Conservation (phyloP, 2,113 vertebrate species). For the Chaetodon auriga region DNA sequence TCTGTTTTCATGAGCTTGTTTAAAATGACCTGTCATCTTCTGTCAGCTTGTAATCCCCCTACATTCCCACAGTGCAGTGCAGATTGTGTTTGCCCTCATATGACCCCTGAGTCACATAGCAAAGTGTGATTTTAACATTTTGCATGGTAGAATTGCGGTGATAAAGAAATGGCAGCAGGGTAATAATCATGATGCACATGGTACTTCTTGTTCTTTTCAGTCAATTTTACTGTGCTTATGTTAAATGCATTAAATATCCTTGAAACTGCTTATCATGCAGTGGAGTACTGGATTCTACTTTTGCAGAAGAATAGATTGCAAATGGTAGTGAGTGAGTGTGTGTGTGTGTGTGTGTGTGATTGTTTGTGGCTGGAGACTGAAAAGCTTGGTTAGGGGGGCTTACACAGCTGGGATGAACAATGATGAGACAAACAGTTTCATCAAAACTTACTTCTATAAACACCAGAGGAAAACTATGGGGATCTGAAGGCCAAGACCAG, state of each 20-base stretch:
- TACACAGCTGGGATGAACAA: constrained; percentile 37
- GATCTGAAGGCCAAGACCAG: constrained; percentile 46
- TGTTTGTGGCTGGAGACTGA: background rate
- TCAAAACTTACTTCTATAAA: constrained; percentile 61
- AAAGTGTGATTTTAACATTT: constrained; percentile 2
- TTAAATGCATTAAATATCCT: background rate
- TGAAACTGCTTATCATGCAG: background rate
- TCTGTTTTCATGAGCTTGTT: constrained; percentile 1
- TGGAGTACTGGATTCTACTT: background rate
- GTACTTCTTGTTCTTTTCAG: background rate
- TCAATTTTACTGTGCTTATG: background rate
- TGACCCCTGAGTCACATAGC: constrained; percentile 31
- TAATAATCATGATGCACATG: constrained; percentile 1
- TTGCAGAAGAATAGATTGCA: background rate
- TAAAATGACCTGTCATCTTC: constrained; percentile 11
- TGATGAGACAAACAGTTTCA: constrained; percentile 57
- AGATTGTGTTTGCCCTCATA: constrained; percentile 25
- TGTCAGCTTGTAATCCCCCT: constrained; percentile 2
- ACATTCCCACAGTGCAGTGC: constrained; percentile 2
- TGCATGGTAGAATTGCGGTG: background rate
- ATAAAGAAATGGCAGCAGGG: background rate
- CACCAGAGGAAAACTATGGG: constrained; percentile 34
- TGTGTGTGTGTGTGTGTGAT: background rate
- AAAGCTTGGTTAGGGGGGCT: background rate
- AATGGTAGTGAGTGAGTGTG: background rate